Evolutionary conservation across 2,113 vertebrate genomes (phyloP).

Genomic region (Riparia riparia): DNA sequence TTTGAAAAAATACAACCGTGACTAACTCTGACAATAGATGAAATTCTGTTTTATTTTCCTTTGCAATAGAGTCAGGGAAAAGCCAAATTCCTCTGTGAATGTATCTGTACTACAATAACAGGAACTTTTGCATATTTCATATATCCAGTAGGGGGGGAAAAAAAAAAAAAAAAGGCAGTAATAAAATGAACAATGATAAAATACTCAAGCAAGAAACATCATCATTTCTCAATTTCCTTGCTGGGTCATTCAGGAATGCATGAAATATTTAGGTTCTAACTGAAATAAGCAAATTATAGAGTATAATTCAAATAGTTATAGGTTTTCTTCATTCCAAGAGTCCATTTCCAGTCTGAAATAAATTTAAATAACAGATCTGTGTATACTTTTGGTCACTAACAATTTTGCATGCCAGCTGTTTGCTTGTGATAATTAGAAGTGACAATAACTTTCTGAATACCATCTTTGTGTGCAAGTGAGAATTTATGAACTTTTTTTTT

Average conservation of each 20-base stretch:
- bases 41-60: background rate
- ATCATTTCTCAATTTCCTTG: background rate
- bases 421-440: background rate
- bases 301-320: background rate
- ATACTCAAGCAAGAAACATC: background rate
- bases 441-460: background rate
- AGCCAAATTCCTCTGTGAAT: background rate
- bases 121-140: background rate
- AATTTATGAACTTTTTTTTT: background rate
- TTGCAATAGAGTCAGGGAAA: background rate
- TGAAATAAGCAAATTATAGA: constrained; percentile 1
- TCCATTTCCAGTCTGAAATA: background rate
- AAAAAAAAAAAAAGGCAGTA: background rate
- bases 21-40: background rate
- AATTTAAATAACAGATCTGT: background rate
- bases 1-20: background rate
- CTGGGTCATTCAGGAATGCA: background rate
- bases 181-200: background rate
- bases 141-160: background rate
- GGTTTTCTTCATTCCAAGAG: background rate
- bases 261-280: background rate
- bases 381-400: background rate
- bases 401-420: background rate
- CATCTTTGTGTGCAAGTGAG: background rate
- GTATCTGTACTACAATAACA: background rate